Evolutionary conservation across 2,113 vertebrate species (phyloP).

Genomic region (Trogon surrucura): DNA sequence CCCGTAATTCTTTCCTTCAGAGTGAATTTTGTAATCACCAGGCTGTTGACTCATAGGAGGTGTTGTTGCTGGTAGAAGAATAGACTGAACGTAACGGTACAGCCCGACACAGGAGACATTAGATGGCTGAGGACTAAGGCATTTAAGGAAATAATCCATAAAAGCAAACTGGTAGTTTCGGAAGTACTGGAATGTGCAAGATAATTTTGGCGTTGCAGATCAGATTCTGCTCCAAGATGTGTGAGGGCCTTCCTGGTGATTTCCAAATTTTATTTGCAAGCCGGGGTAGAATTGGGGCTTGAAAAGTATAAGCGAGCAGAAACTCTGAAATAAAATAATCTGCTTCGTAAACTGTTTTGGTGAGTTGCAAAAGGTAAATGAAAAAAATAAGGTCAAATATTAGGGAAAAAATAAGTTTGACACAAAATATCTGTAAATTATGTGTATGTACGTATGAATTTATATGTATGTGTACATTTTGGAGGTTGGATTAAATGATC

Average conservation of each 20-base stretch:
- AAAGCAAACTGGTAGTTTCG: not conserved
- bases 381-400: not conserved
- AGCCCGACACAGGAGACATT: not conserved
- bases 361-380: not conserved
- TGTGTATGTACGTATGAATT: fast-evolving
- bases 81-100: not conserved
- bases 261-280: not conserved
- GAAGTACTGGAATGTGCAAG: not conserved
- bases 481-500: no score
- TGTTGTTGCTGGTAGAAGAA: conserved; percentile 2
- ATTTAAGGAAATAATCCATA: not conserved
- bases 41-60: not conserved
- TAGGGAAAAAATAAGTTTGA: not conserved
- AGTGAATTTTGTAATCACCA: conserved; percentile 35
- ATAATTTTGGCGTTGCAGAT: not conserved
- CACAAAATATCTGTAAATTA: not conserved
- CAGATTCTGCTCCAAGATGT: not conserved
- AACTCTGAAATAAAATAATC: not conserved
- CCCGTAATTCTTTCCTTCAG: conserved; percentile 40
- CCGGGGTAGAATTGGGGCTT: not conserved
- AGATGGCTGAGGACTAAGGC: not conserved
- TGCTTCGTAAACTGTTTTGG: not conserved
- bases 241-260: not conserved
- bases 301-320: not conserved
- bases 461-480: not conserved